These are phyloP conservation scores for Hecatera dysodea DNA, from an alignment of 2,888 invertebrate species.

Conservation along the genomic window DNA sequence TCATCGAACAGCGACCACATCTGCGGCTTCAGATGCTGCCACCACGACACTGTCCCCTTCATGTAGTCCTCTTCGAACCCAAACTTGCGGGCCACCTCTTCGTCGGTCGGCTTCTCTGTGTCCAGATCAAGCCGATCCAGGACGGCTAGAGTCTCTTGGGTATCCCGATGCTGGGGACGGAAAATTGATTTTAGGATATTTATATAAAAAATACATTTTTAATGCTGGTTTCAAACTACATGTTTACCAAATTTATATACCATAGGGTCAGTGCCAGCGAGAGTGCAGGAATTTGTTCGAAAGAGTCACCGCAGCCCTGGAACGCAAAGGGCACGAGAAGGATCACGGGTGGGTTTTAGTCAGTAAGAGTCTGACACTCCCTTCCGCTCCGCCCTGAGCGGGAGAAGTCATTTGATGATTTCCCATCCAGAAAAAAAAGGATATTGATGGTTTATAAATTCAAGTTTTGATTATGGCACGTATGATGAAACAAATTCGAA, in stretches of 20 bases:
- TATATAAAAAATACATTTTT: too few species aligned
- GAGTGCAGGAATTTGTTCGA: too few species aligned
- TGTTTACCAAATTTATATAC: too few species aligned
- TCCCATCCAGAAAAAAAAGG: too few species aligned
- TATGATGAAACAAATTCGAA: not conserved
- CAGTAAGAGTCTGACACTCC: too few species aligned
- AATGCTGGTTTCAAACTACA: too few species aligned
- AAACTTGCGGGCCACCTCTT: constrained; percentile 99
- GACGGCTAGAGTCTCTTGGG: constrained; percentile 99
- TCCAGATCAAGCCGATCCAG: constrained; percentile 99
- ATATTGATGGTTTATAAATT: not conserved
- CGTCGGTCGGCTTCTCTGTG: constrained; percentile 99
- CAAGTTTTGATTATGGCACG: not conserved
- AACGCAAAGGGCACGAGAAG: too few species aligned
- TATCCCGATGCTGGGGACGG: constrained; percentile 96
- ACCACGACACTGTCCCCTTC: constrained; percentile 97
- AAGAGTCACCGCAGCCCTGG: too few species aligned
- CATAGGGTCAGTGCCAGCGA: too few species aligned
- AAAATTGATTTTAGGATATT: not conserved
- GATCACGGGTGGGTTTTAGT: too few species aligned
- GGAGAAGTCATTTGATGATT: too few species aligned
- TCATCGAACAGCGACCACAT: constrained; percentile 99
- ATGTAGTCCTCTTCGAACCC: constrained; percentile 98
- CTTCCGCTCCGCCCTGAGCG: too few species aligned
- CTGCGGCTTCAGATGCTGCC: constrained; percentile 99